phyloP scores from a whole-genome alignment of 2,888 invertebrate species.

The Lymantria dispar region DNA sequence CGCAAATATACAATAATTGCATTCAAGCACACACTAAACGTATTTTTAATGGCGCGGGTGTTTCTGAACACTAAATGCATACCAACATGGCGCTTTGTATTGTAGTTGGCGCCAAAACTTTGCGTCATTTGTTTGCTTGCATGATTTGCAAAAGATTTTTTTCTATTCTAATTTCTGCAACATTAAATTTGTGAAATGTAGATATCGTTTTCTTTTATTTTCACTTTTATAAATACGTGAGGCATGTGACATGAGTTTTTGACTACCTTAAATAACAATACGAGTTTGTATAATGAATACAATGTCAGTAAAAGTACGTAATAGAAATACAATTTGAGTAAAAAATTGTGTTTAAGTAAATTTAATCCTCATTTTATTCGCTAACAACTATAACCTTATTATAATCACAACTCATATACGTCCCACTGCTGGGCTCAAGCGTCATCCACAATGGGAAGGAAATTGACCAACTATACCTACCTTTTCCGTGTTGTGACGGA shows the following conservation, averaged over 20 bases:
- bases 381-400: too few relatives aligned
- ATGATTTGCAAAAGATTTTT: constrained; percentile 15
- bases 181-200: constrained; percentile 19
- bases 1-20: constrained; percentile 29
- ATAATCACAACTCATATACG: too few relatives aligned
- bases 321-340: too few relatives aligned
- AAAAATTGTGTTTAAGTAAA: too few relatives aligned
- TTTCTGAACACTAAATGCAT: constrained; percentile 20
- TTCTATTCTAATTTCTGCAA: constrained; percentile 16
- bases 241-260: constrained; percentile 1
- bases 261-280: background rate
- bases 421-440: too few relatives aligned
- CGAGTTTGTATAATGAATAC: too few relatives aligned
- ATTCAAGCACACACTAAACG: constrained; percentile 22
- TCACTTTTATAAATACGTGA: constrained; percentile 15
- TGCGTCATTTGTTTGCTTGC: constrained; percentile 27
- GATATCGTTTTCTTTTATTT: constrained; percentile 25
- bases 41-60: background rate
- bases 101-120: constrained; percentile 35
- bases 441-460: too few relatives aligned
- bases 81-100: constrained; percentile 21
- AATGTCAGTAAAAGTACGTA: too few relatives aligned
- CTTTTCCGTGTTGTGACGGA: too few relatives aligned
- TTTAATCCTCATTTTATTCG: too few relatives aligned
- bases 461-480: too few relatives aligned